Percentiles rank a stretch among this genome's conserved stretches.
Evolutionary conservation across 2,888 invertebrate genomes (phyloP).

Genomic region (Leptopterna dolabrata): DNA sequence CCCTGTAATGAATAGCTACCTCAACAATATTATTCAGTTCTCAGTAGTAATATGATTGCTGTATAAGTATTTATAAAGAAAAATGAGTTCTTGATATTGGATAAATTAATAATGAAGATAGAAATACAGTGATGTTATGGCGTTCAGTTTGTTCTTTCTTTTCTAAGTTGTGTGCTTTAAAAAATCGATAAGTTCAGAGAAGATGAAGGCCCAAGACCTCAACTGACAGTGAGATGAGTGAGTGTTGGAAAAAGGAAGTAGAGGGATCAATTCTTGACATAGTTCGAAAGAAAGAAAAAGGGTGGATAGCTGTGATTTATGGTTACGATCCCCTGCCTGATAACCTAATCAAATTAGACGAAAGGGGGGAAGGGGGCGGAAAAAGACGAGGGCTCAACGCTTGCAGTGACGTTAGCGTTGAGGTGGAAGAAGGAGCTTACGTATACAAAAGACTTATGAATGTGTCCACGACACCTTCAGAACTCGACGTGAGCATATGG

Average conservation of each 20-base stretch:
- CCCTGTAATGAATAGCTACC: too few relatives aligned
- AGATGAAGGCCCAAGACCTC: background rate
- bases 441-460: background rate
- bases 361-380: background rate
- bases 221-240: background rate
- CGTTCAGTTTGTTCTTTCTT: background rate
- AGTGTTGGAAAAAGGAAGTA: background rate
- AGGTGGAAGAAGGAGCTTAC: background rate
- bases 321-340: conserved; percentile 30
- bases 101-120: too few relatives aligned
- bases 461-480: background rate
- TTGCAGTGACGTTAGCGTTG: background rate
- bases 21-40: too few relatives aligned
- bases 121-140: background rate
- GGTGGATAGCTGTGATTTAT: conserved; percentile 37
- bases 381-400: background rate
- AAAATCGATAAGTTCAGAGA: conserved; percentile 32
- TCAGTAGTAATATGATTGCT: too few relatives aligned
- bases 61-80: too few relatives aligned
- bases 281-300: conserved; percentile 43
- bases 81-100: too few relatives aligned
- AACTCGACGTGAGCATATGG: background rate
- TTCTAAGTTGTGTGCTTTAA: background rate
- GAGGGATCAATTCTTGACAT: conserved; percentile 44
- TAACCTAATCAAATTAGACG: conserved; percentile 48